These are phyloP conservation scores for Nudaria mundana DNA, from an alignment of 2,888 invertebrate genomes.

Conservation along the genomic window DNA sequence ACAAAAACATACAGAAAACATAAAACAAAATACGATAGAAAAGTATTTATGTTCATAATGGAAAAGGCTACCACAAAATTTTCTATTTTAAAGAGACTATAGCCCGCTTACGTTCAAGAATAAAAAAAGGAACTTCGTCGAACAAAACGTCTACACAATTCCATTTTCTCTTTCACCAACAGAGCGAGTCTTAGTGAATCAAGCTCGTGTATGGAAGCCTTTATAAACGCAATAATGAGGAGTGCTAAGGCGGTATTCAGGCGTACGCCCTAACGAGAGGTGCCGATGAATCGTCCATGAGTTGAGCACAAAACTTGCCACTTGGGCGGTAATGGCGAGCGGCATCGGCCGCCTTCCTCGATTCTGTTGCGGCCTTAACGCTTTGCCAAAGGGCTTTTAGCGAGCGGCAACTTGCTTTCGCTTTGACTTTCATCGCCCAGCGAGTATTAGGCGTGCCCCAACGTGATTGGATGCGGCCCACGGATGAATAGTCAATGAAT, in stretches of 20 bases:
- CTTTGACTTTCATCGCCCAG: constrained; percentile 63
- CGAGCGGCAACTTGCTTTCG: constrained; percentile 59
- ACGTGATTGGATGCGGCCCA: constrained; percentile 58
- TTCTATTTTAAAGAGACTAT: too few relatives aligned
- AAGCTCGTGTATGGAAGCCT: constrained; percentile 71
- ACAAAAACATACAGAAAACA: too few relatives aligned
- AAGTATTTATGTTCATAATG: constrained; percentile 53
- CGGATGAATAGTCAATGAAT: constrained; percentile 68
- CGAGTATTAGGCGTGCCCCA: constrained; percentile 56
- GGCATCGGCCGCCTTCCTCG: constrained; percentile 31
- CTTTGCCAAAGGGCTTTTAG: constrained; percentile 70
- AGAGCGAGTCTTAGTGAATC: constrained; percentile 74
- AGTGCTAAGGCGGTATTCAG: constrained; percentile 76
- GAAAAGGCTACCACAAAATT: constrained; percentile 54
- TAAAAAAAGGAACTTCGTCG: constrained; percentile 59
- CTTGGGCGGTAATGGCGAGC: constrained; percentile 57
- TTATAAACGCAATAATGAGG: constrained; percentile 81
- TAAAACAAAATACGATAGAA: constrained; percentile 38
- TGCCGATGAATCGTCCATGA: constrained; percentile 76
- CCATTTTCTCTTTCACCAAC: constrained; percentile 77
- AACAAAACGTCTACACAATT: constrained; percentile 76
- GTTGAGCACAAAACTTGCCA: constrained; percentile 75
- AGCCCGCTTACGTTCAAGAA: constrained; percentile 45
- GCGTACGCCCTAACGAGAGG: constrained; percentile 70
- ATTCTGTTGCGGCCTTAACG: constrained; percentile 33